These are phyloP conservation scores for Alectoris magna DNA, from an alignment of 2,797 vertebrate species.

Conservation along the genomic window DNA sequence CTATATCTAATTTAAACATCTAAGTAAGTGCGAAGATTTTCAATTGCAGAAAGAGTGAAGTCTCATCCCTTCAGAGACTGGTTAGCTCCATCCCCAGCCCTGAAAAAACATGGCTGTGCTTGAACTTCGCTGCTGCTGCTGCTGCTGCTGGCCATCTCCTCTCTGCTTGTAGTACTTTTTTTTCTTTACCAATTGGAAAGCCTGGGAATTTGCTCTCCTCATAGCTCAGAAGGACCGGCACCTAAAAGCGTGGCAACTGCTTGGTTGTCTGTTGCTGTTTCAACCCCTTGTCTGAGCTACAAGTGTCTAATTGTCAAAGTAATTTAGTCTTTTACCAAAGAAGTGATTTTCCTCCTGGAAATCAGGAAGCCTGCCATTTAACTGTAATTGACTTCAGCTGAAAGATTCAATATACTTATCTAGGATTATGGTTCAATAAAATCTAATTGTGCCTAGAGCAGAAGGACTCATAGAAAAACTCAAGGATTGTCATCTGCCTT, in stretches of 20 bases:
- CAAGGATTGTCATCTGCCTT: not conserved
- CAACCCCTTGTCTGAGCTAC: not conserved
- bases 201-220: not conserved
- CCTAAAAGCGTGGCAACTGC: not conserved
- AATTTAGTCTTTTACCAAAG: constrained; percentile 10
- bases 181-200: not conserved
- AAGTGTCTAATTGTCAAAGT: constrained; percentile 32
- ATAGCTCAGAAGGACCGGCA: not conserved
- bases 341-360: constrained; percentile 29
- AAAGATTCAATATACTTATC: constrained; percentile 54
- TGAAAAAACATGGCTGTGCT: accelerated
- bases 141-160: not conserved
- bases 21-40: not conserved
- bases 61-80: accelerated
- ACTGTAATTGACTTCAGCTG: constrained; percentile 51
- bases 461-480: constrained; percentile 24
- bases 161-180: not conserved
- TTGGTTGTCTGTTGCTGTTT: not conserved
- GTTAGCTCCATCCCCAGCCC: not conserved
- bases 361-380: constrained; percentile 27
- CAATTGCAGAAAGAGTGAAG: not conserved
- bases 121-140: not conserved
- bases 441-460: constrained; percentile 26
- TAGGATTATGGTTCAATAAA: constrained; percentile 59
- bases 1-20: not conserved